Base-by-base conservation (phyloP, 2,888 invertebrate species). In the Melanostoma scalare region DNA sequence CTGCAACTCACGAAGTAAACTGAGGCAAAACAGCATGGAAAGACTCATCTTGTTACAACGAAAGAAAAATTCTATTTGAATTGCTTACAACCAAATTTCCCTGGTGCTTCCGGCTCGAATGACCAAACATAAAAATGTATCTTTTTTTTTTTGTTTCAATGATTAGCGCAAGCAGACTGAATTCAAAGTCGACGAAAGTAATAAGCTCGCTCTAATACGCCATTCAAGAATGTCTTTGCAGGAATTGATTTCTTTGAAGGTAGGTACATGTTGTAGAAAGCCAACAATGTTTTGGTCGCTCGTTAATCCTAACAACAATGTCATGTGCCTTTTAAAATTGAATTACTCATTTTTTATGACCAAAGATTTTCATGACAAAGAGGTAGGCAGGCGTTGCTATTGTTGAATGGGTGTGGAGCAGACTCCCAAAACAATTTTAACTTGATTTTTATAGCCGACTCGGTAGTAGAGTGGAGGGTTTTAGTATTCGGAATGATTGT, bases 321-420 rank as follows among this genome's bases (percentile, higher is more conserved):
- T 82, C 73, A 63, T 73, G 36, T 56, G 53, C 58, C 69, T 60
- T 72, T 82, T 69, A 52, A 77, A 78, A 78, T 58, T 69, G 58
- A 69, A 78, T 78, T 68, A 52, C 58, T 52, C 42, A 50, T n/a
- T 78, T 76, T 77, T 77, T 73, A 5, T 58, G 58, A 30, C 44
- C 42, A 50, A 20, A 6, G 36, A 31, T 58, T 36, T 58, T 69
- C 53, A 71, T 53, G 74, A 60, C 20, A 20, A 20, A 20, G 20
- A 20, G 20, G 20, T 20, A 20, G 20, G 20, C 20, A 20, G 20
- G 20, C 20, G 20, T 20, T 20, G 20, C 20, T 20, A 20, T 20
- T 0, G 20, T 20, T 20, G 20, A 20, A 20, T 20, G 20, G 20
- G 20, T 20, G 20, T 20, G 20, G 20, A 20, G 1, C 20, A 20